phyloP scores from a whole-genome alignment of 2,113 vertebrate genomes.

The Pithys albifrons region DNA sequence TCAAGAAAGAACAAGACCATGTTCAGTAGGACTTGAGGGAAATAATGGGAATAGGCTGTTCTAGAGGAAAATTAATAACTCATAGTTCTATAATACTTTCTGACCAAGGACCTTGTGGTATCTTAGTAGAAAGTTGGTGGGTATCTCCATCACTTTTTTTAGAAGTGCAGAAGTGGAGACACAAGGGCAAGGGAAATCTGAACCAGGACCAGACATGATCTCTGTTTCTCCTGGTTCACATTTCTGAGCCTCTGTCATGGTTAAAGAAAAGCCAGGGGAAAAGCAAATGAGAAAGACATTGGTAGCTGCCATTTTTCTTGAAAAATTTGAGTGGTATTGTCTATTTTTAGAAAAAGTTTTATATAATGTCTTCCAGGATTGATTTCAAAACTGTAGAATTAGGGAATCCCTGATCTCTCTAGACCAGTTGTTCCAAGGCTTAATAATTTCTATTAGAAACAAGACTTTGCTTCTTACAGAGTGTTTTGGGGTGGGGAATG shows the following conservation, averaged over 20 bases:
- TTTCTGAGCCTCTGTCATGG: neutral
- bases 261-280: neutral
- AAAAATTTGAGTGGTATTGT: neutral
- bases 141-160: neutral
- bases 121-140: neutral
- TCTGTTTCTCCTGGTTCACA: neutral
- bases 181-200: neutral
- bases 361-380: neutral
- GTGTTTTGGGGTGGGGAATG: neutral
- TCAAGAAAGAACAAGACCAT: neutral
- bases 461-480: neutral
- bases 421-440: neutral
- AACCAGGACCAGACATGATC: neutral
- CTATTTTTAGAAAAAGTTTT: neutral
- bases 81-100: neutral
- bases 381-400: neutral
- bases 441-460: slow-evolving; percentile 1
- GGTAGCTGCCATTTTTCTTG: neutral
- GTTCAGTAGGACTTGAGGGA: neutral
- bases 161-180: neutral
- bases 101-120: neutral
- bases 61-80: neutral
- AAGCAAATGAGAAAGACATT: neutral
- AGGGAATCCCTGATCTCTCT: neutral
- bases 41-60: neutral